Evolutionary conservation across 2,113 vertebrate species (phyloP).

Genomic region (Tangachromis dhanisi): DNA sequence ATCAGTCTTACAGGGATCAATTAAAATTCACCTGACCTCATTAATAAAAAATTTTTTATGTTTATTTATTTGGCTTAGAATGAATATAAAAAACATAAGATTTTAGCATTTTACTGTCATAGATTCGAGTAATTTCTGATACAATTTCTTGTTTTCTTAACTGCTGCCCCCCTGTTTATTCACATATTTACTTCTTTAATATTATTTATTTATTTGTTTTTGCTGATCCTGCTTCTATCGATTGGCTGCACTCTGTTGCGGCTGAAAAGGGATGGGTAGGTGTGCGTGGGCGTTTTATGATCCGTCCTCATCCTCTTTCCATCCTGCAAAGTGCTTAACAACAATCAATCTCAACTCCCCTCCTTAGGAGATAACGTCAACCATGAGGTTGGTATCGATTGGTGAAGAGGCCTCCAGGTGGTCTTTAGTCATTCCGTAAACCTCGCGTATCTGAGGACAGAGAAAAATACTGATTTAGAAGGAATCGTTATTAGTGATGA

Average conservation of each 20-base stretch:
- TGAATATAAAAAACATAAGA: neutral
- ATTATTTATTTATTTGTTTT: slow-evolving; percentile 31
- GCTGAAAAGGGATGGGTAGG: slow-evolving; percentile 49
- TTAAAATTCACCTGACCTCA: neutral
- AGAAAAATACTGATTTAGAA: slow-evolving; percentile 40
- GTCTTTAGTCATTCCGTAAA: slow-evolving; percentile 62
- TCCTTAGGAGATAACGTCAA: slow-evolving; percentile 58
- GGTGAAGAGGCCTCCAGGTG: slow-evolving; percentile 58
- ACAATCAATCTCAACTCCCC: slow-evolving; percentile 67
- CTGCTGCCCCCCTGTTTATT: neutral
- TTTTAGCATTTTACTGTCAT: neutral
- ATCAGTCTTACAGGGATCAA: neutral
- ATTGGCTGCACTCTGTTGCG: slow-evolving; percentile 48
- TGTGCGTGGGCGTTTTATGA: slow-evolving; percentile 65
- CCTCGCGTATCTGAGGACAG: slow-evolving; percentile 31
- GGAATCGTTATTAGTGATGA: slow-evolving; percentile 4
- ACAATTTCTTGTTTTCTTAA: neutral
- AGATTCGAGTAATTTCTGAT: neutral
- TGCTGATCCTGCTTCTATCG: slow-evolving; percentile 51
- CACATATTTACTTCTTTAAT: neutral
- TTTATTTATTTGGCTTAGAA: neutral
- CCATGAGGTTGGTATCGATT: slow-evolving; percentile 62
- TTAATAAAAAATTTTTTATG: neutral
- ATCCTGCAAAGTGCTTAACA: slow-evolving; percentile 69
- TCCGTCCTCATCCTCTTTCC: slow-evolving; percentile 64